Percentiles rank a stretch among this genome's conserved stretches.
phyloP scores from a whole-genome alignment of 2,888 invertebrate species.

The Gnatocerus cornutus region DNA sequence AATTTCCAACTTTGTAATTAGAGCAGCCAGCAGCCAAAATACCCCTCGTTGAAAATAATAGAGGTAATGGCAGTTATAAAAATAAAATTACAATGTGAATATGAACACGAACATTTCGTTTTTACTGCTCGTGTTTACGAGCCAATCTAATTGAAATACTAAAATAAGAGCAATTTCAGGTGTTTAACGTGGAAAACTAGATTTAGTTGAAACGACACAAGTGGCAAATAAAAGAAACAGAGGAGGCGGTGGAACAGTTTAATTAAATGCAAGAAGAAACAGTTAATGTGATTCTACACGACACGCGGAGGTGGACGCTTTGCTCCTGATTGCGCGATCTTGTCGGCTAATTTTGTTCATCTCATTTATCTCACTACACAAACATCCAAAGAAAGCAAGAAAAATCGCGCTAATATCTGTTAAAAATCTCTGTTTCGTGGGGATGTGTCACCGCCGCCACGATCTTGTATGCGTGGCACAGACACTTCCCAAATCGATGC shows the following conservation, averaged over 20 bases:
- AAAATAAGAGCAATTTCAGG: too few species aligned
- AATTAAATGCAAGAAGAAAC: constrained; percentile 15
- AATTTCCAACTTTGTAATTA: too few species aligned
- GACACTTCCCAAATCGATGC: constrained; percentile 53
- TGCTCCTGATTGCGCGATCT: constrained; percentile 16
- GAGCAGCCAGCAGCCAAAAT: too few species aligned
- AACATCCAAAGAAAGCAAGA: constrained; percentile 6
- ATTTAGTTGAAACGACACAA: neutral
- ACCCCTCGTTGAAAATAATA: too few species aligned
- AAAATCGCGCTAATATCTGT: too few species aligned
- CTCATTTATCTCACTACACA: constrained; percentile 10
- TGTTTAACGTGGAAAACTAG: too few species aligned
- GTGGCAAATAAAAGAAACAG: constrained; percentile 7
- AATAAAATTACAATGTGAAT: too few species aligned
- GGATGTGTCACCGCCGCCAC: constrained; percentile 30
- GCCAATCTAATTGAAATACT: too few species aligned
- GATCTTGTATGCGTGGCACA: constrained; percentile 50
- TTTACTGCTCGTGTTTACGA: too few species aligned
- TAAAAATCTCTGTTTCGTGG: too few species aligned
- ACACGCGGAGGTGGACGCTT: constrained; percentile 24
- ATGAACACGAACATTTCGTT: too few species aligned
- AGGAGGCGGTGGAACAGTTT: neutral
- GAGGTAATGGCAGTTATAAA: too few species aligned
- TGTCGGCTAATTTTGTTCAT: constrained; percentile 21
- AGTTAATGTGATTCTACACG: constrained; percentile 12